phyloP scores from a whole-genome alignment of 2,113 vertebrate species.

The Rhinolophus ferrumequinum region DNA sequence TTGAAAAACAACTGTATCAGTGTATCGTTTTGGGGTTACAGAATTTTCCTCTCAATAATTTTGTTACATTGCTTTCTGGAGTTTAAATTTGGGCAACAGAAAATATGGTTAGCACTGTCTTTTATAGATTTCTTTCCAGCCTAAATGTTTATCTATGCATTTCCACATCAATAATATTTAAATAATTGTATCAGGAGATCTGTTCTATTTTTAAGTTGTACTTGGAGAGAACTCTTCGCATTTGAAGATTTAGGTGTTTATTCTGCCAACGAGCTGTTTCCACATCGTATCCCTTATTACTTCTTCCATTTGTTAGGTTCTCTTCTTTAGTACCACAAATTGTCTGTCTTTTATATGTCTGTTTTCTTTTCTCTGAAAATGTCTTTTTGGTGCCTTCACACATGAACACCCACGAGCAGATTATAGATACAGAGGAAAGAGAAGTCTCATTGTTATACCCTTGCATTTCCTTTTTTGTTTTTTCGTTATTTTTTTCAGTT shows the following conservation, averaged over 20 bases:
- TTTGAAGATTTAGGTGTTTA: background rate
- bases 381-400: slow-evolving; percentile 33
- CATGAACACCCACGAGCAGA: slow-evolving; percentile 4
- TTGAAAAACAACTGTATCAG: background rate
- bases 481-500: too few species aligned
- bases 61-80: background rate
- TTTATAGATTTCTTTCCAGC: background rate
- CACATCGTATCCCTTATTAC: background rate
- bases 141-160: slow-evolving; percentile 9
- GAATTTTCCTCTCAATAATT: slow-evolving; percentile 5
- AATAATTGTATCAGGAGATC: background rate
- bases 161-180: slow-evolving; percentile 13
- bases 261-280: slow-evolving; percentile 25
- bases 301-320: background rate
- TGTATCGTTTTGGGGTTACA: background rate
- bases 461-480: background rate
- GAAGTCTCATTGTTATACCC: background rate
- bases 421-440: background rate
- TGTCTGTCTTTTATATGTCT: slow-evolving; percentile 42
- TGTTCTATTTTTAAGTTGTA: slow-evolving; percentile 39
- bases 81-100: background rate
- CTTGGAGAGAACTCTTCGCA: background rate
- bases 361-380: slow-evolving; percentile 52
- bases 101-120: too few species aligned
- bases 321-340: slow-evolving; percentile 47